A percentile compares a stretch with the other conserved stretches of the same genome.
Conservation (phyloP, 2,888 invertebrate species). For the Andrena flavipes region DNA sequence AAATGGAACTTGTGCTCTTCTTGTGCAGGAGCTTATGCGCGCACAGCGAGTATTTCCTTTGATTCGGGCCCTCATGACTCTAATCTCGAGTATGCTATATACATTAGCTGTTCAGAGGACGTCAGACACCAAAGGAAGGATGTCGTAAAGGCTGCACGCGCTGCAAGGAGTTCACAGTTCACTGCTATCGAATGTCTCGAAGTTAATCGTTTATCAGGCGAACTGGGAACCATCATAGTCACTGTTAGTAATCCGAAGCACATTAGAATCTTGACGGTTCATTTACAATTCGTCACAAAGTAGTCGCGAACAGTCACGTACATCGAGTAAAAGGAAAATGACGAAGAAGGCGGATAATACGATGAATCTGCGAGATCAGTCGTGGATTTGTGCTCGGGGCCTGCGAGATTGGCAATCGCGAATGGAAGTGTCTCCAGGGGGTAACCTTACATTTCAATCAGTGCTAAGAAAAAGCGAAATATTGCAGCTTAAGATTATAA, state of each 20-base stretch:
- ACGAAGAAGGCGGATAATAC: constrained; percentile 24
- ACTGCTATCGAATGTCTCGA: constrained; percentile 59
- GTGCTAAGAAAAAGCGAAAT: constrained; percentile 1
- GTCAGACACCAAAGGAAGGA: constrained; percentile 58
- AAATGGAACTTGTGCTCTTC: constrained; percentile 41
- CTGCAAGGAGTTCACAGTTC: constrained; percentile 70
- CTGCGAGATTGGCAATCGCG: not conserved
- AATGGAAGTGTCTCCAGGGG: not conserved
- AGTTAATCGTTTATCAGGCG: constrained; percentile 76
- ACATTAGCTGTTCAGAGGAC: constrained; percentile 11
- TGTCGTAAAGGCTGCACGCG: constrained; percentile 69
- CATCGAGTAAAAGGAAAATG: not conserved
- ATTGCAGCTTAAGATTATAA: constrained; percentile 9
- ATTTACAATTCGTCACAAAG: no score
- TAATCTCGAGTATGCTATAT: constrained; percentile 24
- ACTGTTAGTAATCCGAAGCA: constrained; percentile 15
- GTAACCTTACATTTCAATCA: not conserved
- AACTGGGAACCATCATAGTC: constrained; percentile 74
- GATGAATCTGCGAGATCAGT: constrained; percentile 1
- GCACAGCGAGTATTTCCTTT: constrained; percentile 41
- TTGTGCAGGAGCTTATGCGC: constrained; percentile 22
- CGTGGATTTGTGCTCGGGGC: not conserved
- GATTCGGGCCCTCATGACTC: constrained; percentile 26
- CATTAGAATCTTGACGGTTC: constrained; percentile 21
- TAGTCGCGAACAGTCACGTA: not conserved